Percentiles rank a stretch among this genome's conserved stretches.
These are phyloP conservation scores for Griposia aprilina DNA, from an alignment of 2,888 invertebrate species.

Conservation along the genomic window DNA sequence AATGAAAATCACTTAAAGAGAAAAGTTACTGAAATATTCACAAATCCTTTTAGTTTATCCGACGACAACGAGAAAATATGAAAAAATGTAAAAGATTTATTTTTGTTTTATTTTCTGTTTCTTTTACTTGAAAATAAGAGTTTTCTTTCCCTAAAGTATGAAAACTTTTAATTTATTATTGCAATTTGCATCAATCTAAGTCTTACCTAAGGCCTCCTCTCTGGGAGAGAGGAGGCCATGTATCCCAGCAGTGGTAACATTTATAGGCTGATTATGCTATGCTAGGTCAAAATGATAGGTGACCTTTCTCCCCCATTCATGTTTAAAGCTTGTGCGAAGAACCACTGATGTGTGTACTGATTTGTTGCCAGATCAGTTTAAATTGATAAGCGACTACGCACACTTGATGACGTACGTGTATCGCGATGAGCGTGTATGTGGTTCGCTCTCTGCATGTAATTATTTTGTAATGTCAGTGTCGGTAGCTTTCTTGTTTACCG, in stretches of 20 bases:
- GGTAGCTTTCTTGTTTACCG: background rate
- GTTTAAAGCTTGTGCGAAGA: background rate
- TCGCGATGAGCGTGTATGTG: too few relatives aligned
- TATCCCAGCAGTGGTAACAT: too few relatives aligned
- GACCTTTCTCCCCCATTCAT: background rate
- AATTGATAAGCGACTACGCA: slow-evolving; percentile 4
- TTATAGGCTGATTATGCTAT: too few relatives aligned
- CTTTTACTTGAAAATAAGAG: background rate
- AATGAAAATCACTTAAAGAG: slow-evolving; percentile 35
- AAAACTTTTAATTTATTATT: background rate
- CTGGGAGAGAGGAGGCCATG: too few relatives aligned
- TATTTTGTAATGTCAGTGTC: background rate
- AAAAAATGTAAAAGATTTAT: background rate
- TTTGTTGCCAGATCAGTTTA: slow-evolving; percentile 26
- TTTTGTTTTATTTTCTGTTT: background rate
- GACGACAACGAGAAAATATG: slow-evolving; percentile 15
- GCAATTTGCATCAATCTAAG: background rate
- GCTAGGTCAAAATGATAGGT: background rate
- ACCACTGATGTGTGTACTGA: background rate
- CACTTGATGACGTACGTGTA: background rate
- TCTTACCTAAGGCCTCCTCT: too few relatives aligned
- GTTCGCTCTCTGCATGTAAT: background rate
- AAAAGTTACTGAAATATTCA: slow-evolving; percentile 31
- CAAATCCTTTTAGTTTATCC: slow-evolving; percentile 31
- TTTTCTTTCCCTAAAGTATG: background rate